Conservation (phyloP, 2,113 vertebrate genomes). For the Psittacus erithacus region DNA sequence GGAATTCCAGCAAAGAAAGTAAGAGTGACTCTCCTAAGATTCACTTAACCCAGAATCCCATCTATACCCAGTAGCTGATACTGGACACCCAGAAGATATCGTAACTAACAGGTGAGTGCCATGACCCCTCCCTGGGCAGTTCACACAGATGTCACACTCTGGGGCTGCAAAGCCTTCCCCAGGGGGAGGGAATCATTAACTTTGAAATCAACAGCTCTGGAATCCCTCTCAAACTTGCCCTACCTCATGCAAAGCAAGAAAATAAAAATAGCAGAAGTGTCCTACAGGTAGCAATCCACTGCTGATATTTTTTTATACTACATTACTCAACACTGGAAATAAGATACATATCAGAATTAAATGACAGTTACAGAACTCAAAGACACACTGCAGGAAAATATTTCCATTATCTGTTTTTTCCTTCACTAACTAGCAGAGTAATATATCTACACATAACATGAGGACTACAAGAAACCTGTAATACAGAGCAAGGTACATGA, state of each 20-base stretch:
- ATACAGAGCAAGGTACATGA: not conserved
- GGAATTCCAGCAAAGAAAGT: not conserved
- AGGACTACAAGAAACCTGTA: not conserved
- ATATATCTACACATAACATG: not conserved
- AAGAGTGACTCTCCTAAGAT: not conserved
- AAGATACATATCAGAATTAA: not conserved
- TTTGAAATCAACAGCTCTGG: not conserved
- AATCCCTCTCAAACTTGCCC: not conserved
- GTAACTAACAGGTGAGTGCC: fast-evolving
- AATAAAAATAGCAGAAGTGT: not conserved
- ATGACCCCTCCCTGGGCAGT: not conserved
- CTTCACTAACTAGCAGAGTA: not conserved
- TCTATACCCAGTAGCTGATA: not conserved
- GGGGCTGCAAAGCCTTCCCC: not conserved
- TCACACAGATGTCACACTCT: not conserved
- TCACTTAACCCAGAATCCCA: not conserved
- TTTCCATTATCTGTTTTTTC: not conserved
- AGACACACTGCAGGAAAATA: not conserved
- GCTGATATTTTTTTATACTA: not conserved
- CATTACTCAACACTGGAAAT: not conserved
- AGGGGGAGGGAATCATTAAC: not conserved
- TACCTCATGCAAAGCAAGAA: not conserved
- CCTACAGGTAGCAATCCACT: not conserved
- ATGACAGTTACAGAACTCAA: slow-evolving; percentile 14
- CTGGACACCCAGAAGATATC: not conserved